Evolutionary conservation across 2,113 vertebrate genomes (phyloP), one percentile per base, ranked within the genome.

Genomic region (Neodontobutis hainanensis): DNA sequence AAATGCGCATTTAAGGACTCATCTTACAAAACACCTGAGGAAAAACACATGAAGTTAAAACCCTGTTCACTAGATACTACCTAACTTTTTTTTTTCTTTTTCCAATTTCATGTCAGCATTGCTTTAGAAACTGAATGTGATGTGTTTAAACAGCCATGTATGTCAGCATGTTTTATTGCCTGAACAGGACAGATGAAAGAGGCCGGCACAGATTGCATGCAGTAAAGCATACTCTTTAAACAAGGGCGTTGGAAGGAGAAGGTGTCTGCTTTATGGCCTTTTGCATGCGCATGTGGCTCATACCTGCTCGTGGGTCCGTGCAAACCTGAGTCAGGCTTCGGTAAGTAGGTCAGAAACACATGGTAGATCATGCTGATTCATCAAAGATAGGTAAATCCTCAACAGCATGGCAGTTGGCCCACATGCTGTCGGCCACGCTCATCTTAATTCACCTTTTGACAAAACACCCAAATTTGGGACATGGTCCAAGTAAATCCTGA

Each of bases 321-420:
- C 70, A 65, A 65, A 58, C 65, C 55, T 57, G 65, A 66, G 63
- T 76, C 64, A 67, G 56, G 73, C 58, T 52, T 49, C 74, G 52
- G 60, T 75, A 88, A 86, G 62, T 88, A 86, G 88, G 87, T 82
- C 71, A 85, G 73, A 74, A 72, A 70, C 72, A 81, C 77, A 75
- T 32, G 46, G 32, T 50, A 19, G 82, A 85, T 83, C 78, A 45
- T n/a, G 8, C 55, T 66, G 82, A 88, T 83, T 81, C 65, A 89
- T 85, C 81, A 73, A 57, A 12, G 75, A 82, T 75, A 84, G 75
- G 68, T 63, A 75, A 85, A 77, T 84, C 81, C 78, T 79, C 71
- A 68, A 56, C 64, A 70, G 73, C 44, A 78, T 61, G 66, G 40
- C 11, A 0, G 16, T 55, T 46, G 47, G 43, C 55, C 78, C 27